Evolutionary conservation across 2,113 vertebrate genomes (phyloP).

Genomic region (Phylloscopus whistleri): DNA sequence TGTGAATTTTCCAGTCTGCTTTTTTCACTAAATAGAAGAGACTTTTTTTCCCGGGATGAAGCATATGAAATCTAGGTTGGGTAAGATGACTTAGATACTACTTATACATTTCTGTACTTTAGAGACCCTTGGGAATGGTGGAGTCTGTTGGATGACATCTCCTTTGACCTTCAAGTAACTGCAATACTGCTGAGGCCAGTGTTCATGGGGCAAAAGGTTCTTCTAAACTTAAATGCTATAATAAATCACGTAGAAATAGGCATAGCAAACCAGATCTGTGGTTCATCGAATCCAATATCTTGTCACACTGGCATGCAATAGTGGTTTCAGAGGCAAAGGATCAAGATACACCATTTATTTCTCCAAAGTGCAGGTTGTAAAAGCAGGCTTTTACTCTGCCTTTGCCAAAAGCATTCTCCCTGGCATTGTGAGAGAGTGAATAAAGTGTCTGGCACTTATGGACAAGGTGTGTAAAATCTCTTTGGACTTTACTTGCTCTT

Average conservation of each 20-base stretch:
- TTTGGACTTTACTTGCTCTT: neutral
- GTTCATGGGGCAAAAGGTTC: neutral
- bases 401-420: neutral
- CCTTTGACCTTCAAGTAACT: slow-evolving; percentile 26
- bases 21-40: neutral
- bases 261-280: neutral
- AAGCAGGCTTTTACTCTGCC: neutral
- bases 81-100: neutral
- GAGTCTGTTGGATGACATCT: neutral
- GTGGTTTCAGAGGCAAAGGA: neutral
- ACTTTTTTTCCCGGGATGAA: neutral
- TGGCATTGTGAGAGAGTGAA: neutral
- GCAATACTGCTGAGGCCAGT: neutral
- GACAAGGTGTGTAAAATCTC: neutral
- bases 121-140: neutral
- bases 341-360: neutral
- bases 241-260: slow-evolving; percentile 29
- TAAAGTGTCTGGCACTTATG: neutral
- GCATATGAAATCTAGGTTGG: neutral
- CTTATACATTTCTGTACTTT: neutral
- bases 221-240: slow-evolving; percentile 14
- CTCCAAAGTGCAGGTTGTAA: neutral
- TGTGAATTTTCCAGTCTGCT: neutral
- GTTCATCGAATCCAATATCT: slow-evolving; percentile 14
- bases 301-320: neutral